These are phyloP conservation scores for Dryas iulia DNA, from an alignment of 1,140 invertebrate species.

Conservation along the genomic window DNA sequence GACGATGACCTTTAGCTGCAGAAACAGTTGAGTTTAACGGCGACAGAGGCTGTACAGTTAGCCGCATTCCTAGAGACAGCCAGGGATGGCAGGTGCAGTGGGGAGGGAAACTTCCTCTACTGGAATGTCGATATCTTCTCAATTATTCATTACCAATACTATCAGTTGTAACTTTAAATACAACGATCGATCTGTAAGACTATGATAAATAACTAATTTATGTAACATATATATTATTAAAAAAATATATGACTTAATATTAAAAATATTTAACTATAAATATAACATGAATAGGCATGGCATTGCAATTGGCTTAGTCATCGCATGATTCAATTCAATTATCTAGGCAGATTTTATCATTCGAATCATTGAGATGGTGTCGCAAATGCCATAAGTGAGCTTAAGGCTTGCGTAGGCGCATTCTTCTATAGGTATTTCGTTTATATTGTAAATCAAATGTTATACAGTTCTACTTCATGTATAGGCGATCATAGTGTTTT, in stretches of 20 bases:
- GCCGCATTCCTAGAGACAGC: slow-evolving; percentile 66
- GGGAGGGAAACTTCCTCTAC: slow-evolving; percentile 43
- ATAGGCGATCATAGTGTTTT: slow-evolving; percentile 17
- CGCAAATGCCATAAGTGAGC: slow-evolving; percentile 32
- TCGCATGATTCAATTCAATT: slow-evolving; percentile 32
- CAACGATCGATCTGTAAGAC: neutral
- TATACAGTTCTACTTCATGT: slow-evolving; percentile 7
- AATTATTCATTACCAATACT: slow-evolving; percentile 14
- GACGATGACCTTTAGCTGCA: slow-evolving; percentile 55
- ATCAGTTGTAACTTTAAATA: slow-evolving; percentile 1
- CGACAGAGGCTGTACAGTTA: slow-evolving; percentile 74
- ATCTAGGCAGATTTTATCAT: slow-evolving; percentile 31
- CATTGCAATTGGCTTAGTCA: slow-evolving; percentile 28
- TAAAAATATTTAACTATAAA: slow-evolving; percentile 3
- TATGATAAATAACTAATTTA: neutral
- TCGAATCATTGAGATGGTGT: slow-evolving; percentile 27
- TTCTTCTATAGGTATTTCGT: slow-evolving; percentile 2
- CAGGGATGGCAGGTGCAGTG: slow-evolving; percentile 58
- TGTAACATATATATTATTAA: too few species aligned
- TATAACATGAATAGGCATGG: slow-evolving; percentile 12
- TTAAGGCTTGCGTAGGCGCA: slow-evolving; percentile 21
- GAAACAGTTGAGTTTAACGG: slow-evolving; percentile 70
- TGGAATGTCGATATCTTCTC: slow-evolving; percentile 50
- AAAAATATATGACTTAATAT: neutral
- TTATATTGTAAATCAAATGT: slow-evolving; percentile 22